These are phyloP conservation scores for Bolborhynchus lineola DNA, from an alignment of 2,113 vertebrate species.

Conservation along the genomic window DNA sequence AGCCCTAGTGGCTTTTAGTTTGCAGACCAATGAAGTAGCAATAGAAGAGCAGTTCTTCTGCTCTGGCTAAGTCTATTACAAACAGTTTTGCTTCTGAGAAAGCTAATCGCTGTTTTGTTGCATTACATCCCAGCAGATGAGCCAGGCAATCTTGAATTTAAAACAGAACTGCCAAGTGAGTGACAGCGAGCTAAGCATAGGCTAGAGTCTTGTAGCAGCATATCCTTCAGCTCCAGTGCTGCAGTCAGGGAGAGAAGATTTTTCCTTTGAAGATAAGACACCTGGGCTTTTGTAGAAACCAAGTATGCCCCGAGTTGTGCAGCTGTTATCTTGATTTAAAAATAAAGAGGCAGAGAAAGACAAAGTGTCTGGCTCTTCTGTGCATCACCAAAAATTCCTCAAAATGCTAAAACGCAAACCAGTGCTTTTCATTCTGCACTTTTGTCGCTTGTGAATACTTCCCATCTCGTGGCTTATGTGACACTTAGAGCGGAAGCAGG, in stretches of 20 bases:
- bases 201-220: neutral
- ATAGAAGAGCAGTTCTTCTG: neutral
- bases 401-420: neutral
- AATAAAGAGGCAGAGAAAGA: neutral
- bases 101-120: neutral
- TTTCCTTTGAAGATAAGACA: conserved; percentile 40
- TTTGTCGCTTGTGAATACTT: neutral
- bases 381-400: neutral
- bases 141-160: neutral
- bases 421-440: neutral
- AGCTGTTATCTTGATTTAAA: neutral
- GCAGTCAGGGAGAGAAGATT: neutral
- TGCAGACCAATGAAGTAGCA: neutral
- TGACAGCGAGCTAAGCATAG: neutral
- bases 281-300: neutral
- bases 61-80: neutral
- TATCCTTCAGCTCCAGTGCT: neutral
- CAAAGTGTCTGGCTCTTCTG: neutral
- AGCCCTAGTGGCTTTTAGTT: neutral
- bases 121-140: neutral
- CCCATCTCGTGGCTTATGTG: neutral
- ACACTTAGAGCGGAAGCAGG: neutral
- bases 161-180: neutral
- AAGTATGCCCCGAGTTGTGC: neutral
- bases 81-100: neutral